These are phyloP conservation scores for Zoanthus sansibaricus DNA, from an alignment of 92 coral and sea anemone species.

Conservation along the genomic window DNA sequence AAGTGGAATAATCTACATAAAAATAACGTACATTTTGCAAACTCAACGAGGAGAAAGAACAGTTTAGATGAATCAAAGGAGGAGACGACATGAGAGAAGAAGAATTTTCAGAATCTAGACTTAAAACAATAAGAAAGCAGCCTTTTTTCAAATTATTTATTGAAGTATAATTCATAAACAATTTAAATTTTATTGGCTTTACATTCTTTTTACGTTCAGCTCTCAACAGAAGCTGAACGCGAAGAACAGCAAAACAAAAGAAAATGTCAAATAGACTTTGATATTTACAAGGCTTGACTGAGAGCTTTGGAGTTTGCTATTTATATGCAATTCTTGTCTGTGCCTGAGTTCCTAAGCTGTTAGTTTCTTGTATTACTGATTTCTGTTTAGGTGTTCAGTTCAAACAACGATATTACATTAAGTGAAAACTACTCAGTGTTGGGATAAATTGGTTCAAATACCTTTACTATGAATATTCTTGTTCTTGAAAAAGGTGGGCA, in stretches of 20 bases:
- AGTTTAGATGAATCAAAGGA: neutral
- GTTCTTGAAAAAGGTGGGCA: neutral
- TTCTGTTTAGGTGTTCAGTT: slow-evolving; percentile 11
- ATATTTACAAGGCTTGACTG: slow-evolving; percentile 22
- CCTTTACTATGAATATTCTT: neutral
- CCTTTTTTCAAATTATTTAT: neutral
- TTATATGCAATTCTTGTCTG: neutral
- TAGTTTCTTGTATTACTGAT: neutral
- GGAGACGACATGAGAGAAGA: neutral
- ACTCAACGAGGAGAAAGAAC: neutral
- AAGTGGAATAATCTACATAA: neutral
- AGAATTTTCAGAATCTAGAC: too few species aligned
- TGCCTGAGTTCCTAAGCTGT: neutral
- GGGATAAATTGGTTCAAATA: neutral
- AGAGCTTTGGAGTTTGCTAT: neutral
- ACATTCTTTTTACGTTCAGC: slow-evolving; percentile 24
- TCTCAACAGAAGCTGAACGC: slow-evolving; percentile 20
- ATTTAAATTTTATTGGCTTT: slow-evolving; percentile 28
- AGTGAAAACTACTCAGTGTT: neutral
- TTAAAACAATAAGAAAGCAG: too few species aligned
- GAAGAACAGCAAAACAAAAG: slow-evolving; percentile 6
- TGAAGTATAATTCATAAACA: slow-evolving; percentile 14
- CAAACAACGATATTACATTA: neutral
- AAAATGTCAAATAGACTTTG: neutral
- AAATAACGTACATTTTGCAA: neutral